Conservation (phyloP, 2,888 invertebrate genomes). For the Chloroclystis v-ata region DNA sequence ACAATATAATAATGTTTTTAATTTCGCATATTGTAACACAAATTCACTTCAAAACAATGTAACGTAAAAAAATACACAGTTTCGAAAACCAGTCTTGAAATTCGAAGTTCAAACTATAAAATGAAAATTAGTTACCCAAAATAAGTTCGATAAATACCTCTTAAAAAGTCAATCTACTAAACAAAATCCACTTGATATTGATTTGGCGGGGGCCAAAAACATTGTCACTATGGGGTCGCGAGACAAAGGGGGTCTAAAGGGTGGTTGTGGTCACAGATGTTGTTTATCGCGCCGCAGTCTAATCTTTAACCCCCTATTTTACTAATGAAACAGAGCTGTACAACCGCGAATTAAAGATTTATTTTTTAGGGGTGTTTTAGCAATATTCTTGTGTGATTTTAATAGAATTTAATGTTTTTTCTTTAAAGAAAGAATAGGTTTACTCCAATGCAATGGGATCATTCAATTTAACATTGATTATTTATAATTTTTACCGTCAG, state of each 20-base stretch:
- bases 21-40: background rate
- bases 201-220: conserved; percentile 40
- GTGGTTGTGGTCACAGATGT: conserved; percentile 63
- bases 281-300: conserved; percentile 61
- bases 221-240: conserved; percentile 42
- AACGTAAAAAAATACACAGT: too few relatives aligned
- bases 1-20: background rate
- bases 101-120: background rate
- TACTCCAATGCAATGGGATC: too few relatives aligned
- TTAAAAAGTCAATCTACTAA: conserved; percentile 14
- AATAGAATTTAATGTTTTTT: too few relatives aligned
- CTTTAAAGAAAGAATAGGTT: too few relatives aligned
- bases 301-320: conserved; percentile 46
- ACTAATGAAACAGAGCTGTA: conserved; percentile 16
- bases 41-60: background rate
- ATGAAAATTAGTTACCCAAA: background rate
- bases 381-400: too few relatives aligned
- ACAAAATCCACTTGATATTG: conserved; percentile 27
- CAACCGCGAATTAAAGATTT: conserved; percentile 15
- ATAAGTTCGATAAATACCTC: background rate
- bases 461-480: too few relatives aligned
- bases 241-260: conserved; percentile 46
- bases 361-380: background rate
- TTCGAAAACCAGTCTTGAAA: too few relatives aligned
- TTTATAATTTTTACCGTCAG: too few relatives aligned